phyloP scores from a whole-genome alignment of 2,113 vertebrate genomes.

The Elaphurus davidianus region DNA sequence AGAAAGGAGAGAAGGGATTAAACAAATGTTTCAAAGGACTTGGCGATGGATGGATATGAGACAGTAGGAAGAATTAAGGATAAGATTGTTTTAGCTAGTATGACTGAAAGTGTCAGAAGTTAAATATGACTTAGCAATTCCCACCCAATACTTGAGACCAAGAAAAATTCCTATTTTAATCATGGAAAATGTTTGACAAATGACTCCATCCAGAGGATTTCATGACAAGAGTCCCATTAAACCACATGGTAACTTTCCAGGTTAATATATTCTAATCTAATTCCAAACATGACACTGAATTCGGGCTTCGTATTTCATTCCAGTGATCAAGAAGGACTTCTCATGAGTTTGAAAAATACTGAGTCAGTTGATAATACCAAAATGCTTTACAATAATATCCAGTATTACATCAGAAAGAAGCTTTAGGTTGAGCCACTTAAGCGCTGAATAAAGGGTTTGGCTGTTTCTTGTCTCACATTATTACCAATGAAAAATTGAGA shows the following conservation, averaged over 20 bases:
- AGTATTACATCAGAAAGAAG: neutral
- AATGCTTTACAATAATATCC: slow-evolving; percentile 11
- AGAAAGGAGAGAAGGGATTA: neutral
- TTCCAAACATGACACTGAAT: neutral
- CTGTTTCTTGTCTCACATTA: neutral
- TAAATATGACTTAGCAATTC: neutral
- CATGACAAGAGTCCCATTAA: slow-evolving; percentile 19
- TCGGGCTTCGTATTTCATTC: neutral
- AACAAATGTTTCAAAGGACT: neutral
- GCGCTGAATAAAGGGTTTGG: neutral
- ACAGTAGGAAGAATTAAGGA: neutral
- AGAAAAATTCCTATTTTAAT: slow-evolving; percentile 33
- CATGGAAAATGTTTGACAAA: slow-evolving; percentile 51
- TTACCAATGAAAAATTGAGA: slow-evolving; percentile 21
- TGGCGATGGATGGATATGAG: neutral
- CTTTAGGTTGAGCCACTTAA: neutral
- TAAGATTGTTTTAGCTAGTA: neutral
- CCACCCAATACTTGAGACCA: neutral
- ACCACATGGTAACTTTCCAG: slow-evolving; percentile 28
- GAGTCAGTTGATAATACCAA: neutral
- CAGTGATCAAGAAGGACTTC: slow-evolving; percentile 50
- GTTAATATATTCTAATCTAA: neutral
- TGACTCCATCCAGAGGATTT: slow-evolving; percentile 2
- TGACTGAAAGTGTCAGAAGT: neutral
- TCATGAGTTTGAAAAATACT: neutral